Evolutionary conservation across 2,113 vertebrate genomes (phyloP).

Genomic region (Notothenia coriiceps): DNA sequence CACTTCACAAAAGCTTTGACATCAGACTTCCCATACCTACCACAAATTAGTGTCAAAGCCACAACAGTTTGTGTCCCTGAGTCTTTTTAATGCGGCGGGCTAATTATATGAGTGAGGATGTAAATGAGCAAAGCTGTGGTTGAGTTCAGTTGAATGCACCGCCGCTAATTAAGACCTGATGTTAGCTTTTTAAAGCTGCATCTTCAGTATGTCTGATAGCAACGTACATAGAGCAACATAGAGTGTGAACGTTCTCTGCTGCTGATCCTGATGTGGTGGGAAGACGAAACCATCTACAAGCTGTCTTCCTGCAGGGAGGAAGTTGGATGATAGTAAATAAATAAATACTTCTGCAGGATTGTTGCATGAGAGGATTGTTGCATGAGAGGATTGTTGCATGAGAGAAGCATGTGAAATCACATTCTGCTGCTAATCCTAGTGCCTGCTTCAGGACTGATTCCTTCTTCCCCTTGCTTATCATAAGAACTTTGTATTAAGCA

Average conservation of each 20-base stretch:
- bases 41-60: not conserved
- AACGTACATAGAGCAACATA: not conserved
- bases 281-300: slow-evolving; percentile 1
- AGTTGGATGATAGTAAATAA: not conserved
- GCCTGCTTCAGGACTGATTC: not conserved
- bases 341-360: too few species aligned
- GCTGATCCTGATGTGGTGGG: not conserved
- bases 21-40: not conserved
- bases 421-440: not conserved
- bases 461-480: not conserved
- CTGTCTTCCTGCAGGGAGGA: not conserved
- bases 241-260: not conserved
- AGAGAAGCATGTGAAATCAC: slow-evolving; percentile 8
- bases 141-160: slow-evolving; percentile 11
- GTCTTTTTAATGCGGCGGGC: not conserved
- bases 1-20: not conserved
- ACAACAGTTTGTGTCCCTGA: not conserved
- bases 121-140: slow-evolving; percentile 12
- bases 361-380: not conserved
- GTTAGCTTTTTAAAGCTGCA: slow-evolving; percentile 6
- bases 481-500: not conserved
- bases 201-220: slow-evolving; percentile 5
- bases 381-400: not conserved
- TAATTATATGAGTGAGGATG: slow-evolving; percentile 20
- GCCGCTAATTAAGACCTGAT: slow-evolving; percentile 15